phyloP scores from a whole-genome alignment of 2,888 invertebrate genomes.

The Leptodirus hochenwartii region DNA sequence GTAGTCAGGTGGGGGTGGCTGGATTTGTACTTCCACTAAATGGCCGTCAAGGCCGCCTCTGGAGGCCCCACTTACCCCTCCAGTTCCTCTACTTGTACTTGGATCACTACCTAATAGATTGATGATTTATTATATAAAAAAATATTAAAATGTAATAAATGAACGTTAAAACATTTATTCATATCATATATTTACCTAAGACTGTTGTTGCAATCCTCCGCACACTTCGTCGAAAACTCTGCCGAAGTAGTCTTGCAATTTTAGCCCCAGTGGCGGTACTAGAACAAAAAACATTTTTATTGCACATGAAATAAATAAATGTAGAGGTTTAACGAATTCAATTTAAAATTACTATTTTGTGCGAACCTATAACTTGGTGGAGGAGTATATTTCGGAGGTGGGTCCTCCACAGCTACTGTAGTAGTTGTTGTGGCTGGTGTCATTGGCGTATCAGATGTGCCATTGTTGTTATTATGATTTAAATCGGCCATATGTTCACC shows the following conservation, averaged over 20 bases:
- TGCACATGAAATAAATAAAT: too few relatives aligned
- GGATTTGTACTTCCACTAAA: slow-evolving; percentile 11
- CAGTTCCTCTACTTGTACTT: slow-evolving; percentile 8
- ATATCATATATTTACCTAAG: slow-evolving; percentile 25
- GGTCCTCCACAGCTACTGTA: slow-evolving; percentile 39
- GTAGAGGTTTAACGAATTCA: too few relatives aligned
- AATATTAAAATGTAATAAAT: too few relatives aligned
- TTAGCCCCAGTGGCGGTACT: slow-evolving; percentile 80
- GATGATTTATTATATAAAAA: too few relatives aligned
- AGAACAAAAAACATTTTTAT: too few relatives aligned
- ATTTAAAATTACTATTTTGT: too few relatives aligned
- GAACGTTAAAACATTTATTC: background rate
- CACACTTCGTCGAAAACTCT: slow-evolving; percentile 63
- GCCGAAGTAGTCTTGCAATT: slow-evolving; percentile 53
- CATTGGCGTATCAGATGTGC: slow-evolving; percentile 8
- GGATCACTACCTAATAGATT: too few relatives aligned
- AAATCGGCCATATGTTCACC: slow-evolving; percentile 28
- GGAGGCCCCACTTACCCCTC: background rate
- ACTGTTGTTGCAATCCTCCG: slow-evolving; percentile 40
- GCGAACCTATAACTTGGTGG: slow-evolving; percentile 85
- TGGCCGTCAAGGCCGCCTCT: background rate
- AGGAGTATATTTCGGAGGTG: slow-evolving; percentile 85
- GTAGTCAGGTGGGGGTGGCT: slow-evolving; percentile 42
- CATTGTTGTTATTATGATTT: slow-evolving; percentile 19
- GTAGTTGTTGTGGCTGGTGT: slow-evolving; percentile 14